These are phyloP conservation scores for Pollenia angustigena DNA, from an alignment of 2,888 invertebrate species.

Conservation along the genomic window DNA sequence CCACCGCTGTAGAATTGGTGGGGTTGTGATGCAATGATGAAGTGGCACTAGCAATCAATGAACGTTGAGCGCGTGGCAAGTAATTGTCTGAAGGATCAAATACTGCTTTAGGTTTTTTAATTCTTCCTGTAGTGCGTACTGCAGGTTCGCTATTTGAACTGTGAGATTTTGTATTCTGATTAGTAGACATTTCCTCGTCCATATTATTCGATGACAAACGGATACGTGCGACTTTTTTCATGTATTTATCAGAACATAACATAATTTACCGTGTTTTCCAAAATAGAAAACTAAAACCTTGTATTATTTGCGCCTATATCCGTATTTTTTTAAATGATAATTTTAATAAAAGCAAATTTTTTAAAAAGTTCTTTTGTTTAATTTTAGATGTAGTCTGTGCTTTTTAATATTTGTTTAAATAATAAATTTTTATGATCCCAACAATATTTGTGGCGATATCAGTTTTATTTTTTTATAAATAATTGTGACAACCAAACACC, in stretches of 20 bases:
- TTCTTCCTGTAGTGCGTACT: conserved; percentile 82
- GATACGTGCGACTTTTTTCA: conserved; percentile 75
- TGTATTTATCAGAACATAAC: conserved; percentile 31
- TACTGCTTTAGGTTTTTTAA: conserved; percentile 91
- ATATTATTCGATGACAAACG: conserved; percentile 65
- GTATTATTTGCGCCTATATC: too few species aligned
- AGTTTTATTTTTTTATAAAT: neutral
- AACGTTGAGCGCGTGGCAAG: conserved; percentile 85
- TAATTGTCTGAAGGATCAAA: conserved; percentile 94
- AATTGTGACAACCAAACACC: conserved; percentile 44
- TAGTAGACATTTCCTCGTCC: conserved; percentile 41
- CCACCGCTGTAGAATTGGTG: neutral
- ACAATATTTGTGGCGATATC: neutral
- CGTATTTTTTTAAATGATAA: too few species aligned
- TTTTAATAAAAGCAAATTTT: too few species aligned
- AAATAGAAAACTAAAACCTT: too few species aligned
- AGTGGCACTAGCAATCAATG: conserved; percentile 62
- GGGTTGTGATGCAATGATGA: conserved; percentile 23
- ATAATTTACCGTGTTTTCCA: neutral
- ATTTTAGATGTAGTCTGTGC: too few species aligned
- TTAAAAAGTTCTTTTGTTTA: too few species aligned
- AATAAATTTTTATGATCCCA: neutral
- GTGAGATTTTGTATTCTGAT: conserved; percentile 29
- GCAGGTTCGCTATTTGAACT: conserved; percentile 67
- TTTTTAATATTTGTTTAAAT: neutral